Evolutionary conservation across 2,113 vertebrate genomes (phyloP).

Genomic region (Ahaetulla prasina): DNA sequence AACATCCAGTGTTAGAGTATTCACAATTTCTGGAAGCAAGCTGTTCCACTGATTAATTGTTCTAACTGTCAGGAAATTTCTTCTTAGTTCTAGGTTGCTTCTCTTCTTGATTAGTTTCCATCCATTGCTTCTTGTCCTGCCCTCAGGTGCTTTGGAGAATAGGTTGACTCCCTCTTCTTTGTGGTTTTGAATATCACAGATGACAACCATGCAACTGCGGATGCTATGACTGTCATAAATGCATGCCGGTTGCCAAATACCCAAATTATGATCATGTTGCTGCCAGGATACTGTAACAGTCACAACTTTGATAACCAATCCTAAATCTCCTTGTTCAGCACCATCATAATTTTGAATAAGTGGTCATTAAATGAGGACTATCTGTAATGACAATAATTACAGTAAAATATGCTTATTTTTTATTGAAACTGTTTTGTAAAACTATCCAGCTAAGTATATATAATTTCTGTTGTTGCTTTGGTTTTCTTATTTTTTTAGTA

Average conservation of each 20-base stretch:
- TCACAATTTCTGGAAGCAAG: too few species aligned
- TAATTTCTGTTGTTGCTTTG: background rate
- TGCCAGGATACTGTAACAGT: background rate
- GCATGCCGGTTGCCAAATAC: background rate
- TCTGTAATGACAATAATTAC: background rate
- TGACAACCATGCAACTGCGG: too few species aligned
- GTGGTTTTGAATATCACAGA: too few species aligned
- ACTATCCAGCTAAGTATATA: background rate
- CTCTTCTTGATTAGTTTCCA: too few species aligned
- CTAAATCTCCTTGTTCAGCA: background rate
- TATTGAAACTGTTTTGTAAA: background rate
- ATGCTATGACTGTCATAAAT: background rate
- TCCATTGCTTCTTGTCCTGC: too few species aligned
- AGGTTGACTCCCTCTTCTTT: too few species aligned
- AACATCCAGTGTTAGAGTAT: too few species aligned
- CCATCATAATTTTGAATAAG: background rate
- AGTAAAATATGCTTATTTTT: background rate
- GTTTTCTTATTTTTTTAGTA: background rate
- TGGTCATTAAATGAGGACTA: background rate
- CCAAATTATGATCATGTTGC: background rate
- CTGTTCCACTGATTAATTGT: too few species aligned
- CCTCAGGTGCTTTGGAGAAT: too few species aligned
- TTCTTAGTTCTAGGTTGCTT: too few species aligned
- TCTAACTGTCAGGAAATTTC: too few species aligned
- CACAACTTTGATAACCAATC: background rate